These are phyloP conservation scores for Platysteira castanea DNA, from an alignment of 2,113 vertebrate genomes.

Conservation along the genomic window DNA sequence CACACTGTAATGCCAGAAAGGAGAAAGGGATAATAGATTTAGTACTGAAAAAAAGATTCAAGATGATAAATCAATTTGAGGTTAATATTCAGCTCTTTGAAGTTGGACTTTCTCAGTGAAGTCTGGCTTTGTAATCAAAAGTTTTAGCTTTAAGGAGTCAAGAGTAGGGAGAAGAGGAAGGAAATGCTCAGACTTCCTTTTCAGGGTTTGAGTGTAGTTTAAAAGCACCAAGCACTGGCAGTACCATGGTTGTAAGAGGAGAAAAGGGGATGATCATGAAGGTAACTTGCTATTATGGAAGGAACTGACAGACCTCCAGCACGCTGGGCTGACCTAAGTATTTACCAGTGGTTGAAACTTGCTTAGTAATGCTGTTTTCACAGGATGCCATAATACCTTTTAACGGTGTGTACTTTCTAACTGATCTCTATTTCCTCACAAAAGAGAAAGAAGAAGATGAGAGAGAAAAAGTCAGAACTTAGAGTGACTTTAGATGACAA, in stretches of 20 bases:
- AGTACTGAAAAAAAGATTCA: neutral
- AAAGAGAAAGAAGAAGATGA: neutral
- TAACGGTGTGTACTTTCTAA: neutral
- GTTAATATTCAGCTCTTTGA: constrained; percentile 1
- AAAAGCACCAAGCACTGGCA: neutral
- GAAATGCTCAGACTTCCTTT: neutral
- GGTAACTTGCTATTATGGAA: neutral
- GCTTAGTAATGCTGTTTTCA: neutral
- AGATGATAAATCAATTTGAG: constrained; percentile 37
- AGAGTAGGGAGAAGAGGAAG: neutral
- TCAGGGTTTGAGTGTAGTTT: neutral
- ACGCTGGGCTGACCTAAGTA: neutral
- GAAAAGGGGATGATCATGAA: neutral
- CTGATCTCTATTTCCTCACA: neutral
- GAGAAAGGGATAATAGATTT: neutral
- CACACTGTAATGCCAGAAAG: neutral
- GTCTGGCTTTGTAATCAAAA: constrained; percentile 15
- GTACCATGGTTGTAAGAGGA: neutral
- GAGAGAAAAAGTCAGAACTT: neutral
- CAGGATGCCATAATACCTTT: neutral
- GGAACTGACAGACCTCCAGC: neutral
- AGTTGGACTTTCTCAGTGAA: neutral
- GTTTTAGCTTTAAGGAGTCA: neutral
- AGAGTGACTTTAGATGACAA: neutral
- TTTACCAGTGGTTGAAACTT: neutral